Base-by-base conservation (phyloP, 2,888 invertebrate species). In the Abscondita cerata region DNA sequence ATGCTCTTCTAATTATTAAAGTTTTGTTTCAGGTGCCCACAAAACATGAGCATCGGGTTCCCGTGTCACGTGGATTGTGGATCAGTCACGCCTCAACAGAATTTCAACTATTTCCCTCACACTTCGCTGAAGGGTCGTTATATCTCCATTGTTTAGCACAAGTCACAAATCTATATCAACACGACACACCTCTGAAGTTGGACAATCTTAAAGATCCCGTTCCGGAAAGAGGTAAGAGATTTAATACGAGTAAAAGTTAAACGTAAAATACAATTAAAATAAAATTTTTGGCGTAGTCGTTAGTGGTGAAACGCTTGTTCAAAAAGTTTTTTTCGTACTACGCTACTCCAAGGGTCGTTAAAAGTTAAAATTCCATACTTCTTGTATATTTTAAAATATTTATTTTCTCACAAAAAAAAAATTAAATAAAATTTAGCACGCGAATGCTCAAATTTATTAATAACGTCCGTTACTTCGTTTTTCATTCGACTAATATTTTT, bases 201-300 rank as follows among this genome's bases (percentile, higher is more conserved):
- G 87, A 89, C 62, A 86, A 88, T 59, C 86, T 87, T 65, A 87
- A 88, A 66, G 92, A 92, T 81, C 92, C 92, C 3, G 84, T 90
- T 71, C 92, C 92, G 9, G 91, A 91, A 75, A 86, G 90, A 84
- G 91, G 91, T 91, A 78, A 83, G 84, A 76, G 60, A 65, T 53
- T 64, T 52, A 25, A 25, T 11, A 11, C 16, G 16, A 5, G 11
- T 6, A 12, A 36, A 36, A 36, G 11, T 36, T 36, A 36, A n/a
- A 6, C 12, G 36, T 12, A 36, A 6, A 4, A 25, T 25, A 6
- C 6, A 19, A 13, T 40, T 40, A 40, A 40, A 40, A 13, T 13
- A 40, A 40, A 38, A 38, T 25, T 38, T 12, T 38, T 13, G 9
- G 4, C 4, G 13, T 9, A 38, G 38, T 5, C 13, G 13, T 41